Conservation (phyloP, 2,797 vertebrate genomes). For the Coregonus suidteri region DNA sequence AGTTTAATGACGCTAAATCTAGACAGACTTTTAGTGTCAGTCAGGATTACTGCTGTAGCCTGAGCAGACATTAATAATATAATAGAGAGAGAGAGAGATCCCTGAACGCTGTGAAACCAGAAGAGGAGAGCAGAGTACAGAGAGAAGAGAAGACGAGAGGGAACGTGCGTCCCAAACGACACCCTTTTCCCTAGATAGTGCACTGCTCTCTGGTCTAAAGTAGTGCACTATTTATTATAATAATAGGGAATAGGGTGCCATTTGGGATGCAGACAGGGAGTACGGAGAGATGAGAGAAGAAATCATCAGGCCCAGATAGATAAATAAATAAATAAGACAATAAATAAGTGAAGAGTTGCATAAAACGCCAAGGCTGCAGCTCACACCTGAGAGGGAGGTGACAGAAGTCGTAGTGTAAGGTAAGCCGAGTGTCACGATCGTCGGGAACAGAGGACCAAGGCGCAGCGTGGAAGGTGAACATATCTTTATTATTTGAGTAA, state of each 20-base stretch:
- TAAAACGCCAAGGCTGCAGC: conserved; percentile 8
- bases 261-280: neutral
- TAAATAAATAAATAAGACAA: conserved; percentile 50
- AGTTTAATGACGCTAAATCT: conserved; percentile 84
- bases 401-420: neutral
- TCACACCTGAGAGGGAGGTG: neutral
- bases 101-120: conserved; percentile 45
- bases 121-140: neutral
- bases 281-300: conserved; percentile 23
- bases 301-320: conserved; percentile 47
- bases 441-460: too few species aligned
- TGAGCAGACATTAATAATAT: conserved; percentile 78
- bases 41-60: conserved; percentile 78
- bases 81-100: conserved; percentile 66
- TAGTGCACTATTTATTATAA: neutral
- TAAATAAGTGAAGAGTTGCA: conserved; percentile 20
- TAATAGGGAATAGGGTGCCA: neutral
- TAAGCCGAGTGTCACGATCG: conserved; percentile 1
- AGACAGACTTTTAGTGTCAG: conserved; percentile 86
- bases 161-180: neutral
- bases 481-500: too few species aligned
- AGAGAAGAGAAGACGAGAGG: neutral
- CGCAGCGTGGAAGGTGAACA: too few species aligned
- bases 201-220: neutral
- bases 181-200: neutral